Evolutionary conservation across 30 jellyfish, hydroid and myxozoan genomes (phyloP).

Genomic region (Haliclystus octoradiatus): DNA sequence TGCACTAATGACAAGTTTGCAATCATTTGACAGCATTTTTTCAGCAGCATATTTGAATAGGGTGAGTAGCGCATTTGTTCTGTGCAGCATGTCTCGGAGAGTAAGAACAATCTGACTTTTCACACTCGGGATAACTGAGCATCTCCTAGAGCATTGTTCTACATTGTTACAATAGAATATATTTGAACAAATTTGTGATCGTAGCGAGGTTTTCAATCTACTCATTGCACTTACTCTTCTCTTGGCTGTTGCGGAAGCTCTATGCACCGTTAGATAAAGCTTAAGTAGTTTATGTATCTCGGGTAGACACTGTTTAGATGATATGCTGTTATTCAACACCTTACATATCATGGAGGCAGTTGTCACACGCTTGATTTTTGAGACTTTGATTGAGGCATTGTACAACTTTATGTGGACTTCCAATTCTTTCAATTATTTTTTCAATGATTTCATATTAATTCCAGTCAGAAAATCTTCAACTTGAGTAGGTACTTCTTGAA

Average conservation of each 20-base stretch:
- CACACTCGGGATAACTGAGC: background rate
- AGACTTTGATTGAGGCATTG: too few species aligned
- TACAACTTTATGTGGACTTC: too few species aligned
- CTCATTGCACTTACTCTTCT: slow-evolving; percentile 30
- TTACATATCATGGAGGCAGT: too few species aligned
- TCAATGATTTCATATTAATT: too few species aligned
- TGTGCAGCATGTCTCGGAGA: background rate
- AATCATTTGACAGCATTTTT: background rate
- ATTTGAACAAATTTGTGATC: background rate
- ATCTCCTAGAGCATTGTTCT: background rate
- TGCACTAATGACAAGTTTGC: slow-evolving; percentile 5
- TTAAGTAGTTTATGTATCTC: slow-evolving; percentile 13
- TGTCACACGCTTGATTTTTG: too few species aligned
- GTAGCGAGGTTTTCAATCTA: slow-evolving; percentile 31
- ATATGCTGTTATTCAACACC: too few species aligned
- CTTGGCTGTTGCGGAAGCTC: slow-evolving; percentile 33
- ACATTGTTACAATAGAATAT: background rate
- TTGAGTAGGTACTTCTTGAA: too few species aligned
- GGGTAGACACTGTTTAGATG: too few species aligned
- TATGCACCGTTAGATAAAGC: slow-evolving; percentile 11
- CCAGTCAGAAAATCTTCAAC: too few species aligned
- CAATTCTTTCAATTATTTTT: too few species aligned
- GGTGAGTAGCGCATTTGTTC: background rate
- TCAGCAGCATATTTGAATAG: slow-evolving; percentile 9
- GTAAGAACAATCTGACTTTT: background rate